Conservation (phyloP, 2,113 vertebrate genomes). For the Neolamprologus caudopunctatus region DNA sequence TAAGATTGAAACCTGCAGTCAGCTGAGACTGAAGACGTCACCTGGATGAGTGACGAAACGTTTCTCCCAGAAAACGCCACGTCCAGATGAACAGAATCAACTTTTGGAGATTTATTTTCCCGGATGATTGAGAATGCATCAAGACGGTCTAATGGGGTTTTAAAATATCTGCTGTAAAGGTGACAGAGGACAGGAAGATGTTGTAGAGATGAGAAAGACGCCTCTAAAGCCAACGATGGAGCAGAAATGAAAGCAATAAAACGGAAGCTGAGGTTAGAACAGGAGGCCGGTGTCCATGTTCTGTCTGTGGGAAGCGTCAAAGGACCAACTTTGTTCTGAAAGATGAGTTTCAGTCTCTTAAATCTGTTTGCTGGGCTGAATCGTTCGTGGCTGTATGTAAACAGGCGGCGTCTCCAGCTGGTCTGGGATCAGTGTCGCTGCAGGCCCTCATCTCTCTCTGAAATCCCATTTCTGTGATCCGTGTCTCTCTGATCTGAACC, state of each 20-base stretch:
- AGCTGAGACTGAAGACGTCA: no score
- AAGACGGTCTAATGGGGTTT: no score
- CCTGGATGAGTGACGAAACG: no score
- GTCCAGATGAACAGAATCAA: no score
- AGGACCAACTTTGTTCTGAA: not conserved
- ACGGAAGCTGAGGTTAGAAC: accelerated
- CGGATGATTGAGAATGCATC: no score
- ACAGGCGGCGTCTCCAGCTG: not conserved
- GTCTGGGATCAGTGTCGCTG: not conserved
- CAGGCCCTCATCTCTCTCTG: not conserved
- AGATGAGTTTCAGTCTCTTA: not conserved
- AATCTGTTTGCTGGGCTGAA: not conserved
- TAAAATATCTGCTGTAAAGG: no score
- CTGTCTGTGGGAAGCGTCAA: not conserved
- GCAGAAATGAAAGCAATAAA: not conserved
- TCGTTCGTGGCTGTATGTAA: accelerated
- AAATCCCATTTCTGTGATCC: not conserved
- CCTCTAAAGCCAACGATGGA: not conserved
- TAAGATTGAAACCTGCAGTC: no score
- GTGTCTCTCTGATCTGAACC: not conserved
- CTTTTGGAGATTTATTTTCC: no score
- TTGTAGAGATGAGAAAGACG: not conserved
- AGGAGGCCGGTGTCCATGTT: not conserved
- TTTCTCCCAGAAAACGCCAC: no score
- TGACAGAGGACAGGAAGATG: no score